These are phyloP conservation scores for Leptinotarsa defecta DNA, from an alignment of 1,140 invertebrate genomes.

Conservation along the genomic window DNA sequence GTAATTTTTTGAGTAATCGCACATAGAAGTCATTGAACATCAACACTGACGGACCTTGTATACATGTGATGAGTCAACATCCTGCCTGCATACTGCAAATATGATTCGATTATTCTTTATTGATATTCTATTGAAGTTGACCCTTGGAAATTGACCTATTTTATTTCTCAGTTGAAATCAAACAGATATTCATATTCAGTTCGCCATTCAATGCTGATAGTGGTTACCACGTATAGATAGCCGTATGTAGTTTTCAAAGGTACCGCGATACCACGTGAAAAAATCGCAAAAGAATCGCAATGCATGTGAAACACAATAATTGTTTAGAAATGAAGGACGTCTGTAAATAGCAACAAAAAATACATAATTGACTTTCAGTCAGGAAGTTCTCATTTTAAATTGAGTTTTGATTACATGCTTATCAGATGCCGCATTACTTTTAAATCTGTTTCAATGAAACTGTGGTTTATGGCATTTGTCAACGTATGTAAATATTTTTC, in stretches of 20 bases:
- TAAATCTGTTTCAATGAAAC: neutral
- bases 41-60: neutral
- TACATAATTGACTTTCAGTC: conserved; percentile 12
- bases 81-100: conserved; percentile 1
- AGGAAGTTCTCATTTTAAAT: conserved; percentile 20
- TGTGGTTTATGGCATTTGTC: conserved; percentile 4
- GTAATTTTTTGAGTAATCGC: too few species aligned
- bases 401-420: conserved; percentile 18
- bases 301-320: conserved; percentile 12
- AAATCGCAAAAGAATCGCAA: neutral
- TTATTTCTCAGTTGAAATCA: neutral
- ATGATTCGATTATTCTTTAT: conserved; percentile 2
- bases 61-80: neutral
- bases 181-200: neutral
- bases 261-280: neutral
- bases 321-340: neutral
- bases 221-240: neutral
- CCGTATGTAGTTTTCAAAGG: neutral
- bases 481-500: conserved; percentile 6
- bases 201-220: neutral
- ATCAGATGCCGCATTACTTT: conserved; percentile 8
- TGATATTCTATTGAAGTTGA: neutral
- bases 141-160: conserved; percentile 5
- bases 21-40: too few species aligned
- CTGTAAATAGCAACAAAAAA: conserved; percentile 1